phyloP scores from a whole-genome alignment of 2,113 vertebrate genomes.

The Polypterus senegalus region DNA sequence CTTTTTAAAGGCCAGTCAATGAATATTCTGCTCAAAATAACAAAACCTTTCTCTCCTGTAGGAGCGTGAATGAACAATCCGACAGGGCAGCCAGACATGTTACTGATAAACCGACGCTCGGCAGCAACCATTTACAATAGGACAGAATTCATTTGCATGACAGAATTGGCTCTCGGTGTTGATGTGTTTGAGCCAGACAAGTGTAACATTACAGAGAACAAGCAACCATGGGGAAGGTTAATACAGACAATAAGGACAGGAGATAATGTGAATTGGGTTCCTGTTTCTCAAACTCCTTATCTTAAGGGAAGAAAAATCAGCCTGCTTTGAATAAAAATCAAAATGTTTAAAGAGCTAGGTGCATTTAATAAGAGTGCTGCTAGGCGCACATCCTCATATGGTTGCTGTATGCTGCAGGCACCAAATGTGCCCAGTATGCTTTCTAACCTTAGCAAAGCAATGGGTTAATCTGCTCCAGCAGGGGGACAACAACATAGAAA shows the following conservation, averaged over 20 bases:
- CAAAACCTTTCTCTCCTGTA: conserved; percentile 5
- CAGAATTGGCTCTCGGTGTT: conserved; percentile 81
- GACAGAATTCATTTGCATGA: conserved; percentile 89
- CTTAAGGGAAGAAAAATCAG: conserved; percentile 27
- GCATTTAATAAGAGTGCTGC: too few relatives aligned
- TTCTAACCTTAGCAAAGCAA: too few relatives aligned
- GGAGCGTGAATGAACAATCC: conserved; percentile 38
- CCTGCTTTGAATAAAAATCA: conserved; percentile 49
- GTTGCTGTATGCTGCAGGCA: too few relatives aligned
- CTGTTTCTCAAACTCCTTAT: conserved; percentile 77
- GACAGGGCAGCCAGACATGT: conserved; percentile 37
- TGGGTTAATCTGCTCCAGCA: too few relatives aligned
- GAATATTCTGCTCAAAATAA: conserved; percentile 32
- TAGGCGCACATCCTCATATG: too few relatives aligned
- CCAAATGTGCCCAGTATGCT: too few relatives aligned
- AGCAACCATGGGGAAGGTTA: conserved; percentile 91
- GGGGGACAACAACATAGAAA: too few relatives aligned
- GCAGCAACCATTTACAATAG: conserved; percentile 64
- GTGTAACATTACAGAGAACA: conserved; percentile 88
- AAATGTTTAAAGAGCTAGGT: conserved; percentile 35
- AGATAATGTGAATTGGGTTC: conserved; percentile 70
- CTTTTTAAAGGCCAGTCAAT: conserved; percentile 3
- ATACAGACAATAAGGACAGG: conserved; percentile 75
- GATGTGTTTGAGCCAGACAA: conserved; percentile 86
- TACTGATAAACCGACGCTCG: conserved; percentile 56